phyloP scores from a whole-genome alignment of 2,797 vertebrate species.

The Aeoliscus strigatus region DNA sequence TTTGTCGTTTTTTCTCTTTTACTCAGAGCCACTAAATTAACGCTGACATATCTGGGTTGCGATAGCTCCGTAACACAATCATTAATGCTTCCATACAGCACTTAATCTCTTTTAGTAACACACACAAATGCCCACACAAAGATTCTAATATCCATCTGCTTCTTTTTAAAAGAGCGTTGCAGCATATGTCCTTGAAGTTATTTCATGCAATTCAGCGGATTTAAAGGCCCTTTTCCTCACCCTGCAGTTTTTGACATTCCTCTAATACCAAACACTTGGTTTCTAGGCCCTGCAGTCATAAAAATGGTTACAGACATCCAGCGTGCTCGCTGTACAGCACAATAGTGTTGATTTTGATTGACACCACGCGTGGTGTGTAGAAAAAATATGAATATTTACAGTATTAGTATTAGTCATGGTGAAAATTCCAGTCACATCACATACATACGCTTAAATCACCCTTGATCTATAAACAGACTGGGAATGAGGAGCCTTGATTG shows the following conservation, averaged over 20 bases:
- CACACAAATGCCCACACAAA: constrained; percentile 20
- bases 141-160: too few species aligned
- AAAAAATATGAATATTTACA: constrained; percentile 74
- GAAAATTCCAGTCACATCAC: constrained; percentile 77
- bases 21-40: constrained; percentile 70
- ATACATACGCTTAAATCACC: constrained; percentile 72
- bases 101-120: constrained; percentile 47
- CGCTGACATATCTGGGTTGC: constrained; percentile 74
- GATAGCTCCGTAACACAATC: constrained; percentile 57
- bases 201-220: constrained; percentile 26
- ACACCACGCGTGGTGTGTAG: constrained; percentile 58
- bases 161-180: too few species aligned
- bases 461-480: constrained; percentile 79
- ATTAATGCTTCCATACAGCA: constrained; percentile 44
- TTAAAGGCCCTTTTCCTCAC: constrained; percentile 24
- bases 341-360: constrained; percentile 67
- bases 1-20: constrained; percentile 52
- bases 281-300: constrained; percentile 53
- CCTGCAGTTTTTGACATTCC: constrained; percentile 26
- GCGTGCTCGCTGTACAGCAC: constrained; percentile 24
- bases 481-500: constrained; percentile 70
- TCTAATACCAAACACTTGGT: constrained; percentile 34
- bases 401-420: constrained; percentile 77
- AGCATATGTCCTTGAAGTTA: too few species aligned
- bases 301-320: constrained; percentile 36